Evolutionary conservation across 2,797 vertebrate genomes (phyloP), one percentile per base, ranked within the genome.

Genomic region (Tenualosa thibaudeaui): DNA sequence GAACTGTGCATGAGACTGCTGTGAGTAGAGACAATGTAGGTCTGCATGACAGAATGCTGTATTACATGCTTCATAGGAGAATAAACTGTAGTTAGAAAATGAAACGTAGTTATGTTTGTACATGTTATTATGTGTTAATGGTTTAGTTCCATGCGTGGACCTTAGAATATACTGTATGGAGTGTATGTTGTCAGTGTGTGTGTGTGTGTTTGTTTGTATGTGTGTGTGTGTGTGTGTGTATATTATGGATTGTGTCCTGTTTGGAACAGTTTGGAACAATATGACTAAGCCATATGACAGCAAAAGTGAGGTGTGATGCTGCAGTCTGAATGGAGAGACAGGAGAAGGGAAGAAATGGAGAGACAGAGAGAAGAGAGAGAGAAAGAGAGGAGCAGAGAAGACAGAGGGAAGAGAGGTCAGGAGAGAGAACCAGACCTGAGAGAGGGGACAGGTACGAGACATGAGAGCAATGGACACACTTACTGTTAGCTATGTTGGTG

Each of bases 401-500:
- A 78, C 3, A 43, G 40, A 75, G 51, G 22, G 15, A 50, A 31
- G n/a, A 37, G 1, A 9, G 50, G 50, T 51, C 50, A 6, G 82
- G 81, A 56, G 81, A 60, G 53, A 46, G n/a, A 5, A 51, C 50
- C 50, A 68, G 60, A 62, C 26, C 90, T 91, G 92, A 91, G 82
- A 60, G 62, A 86, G 85, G 89, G 83, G 91, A 31, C 24, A 24
- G 58, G n/a, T 9, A 60, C 37, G 86, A 84, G 90, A 85, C 86
- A 87, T 83, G 89, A 87, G 87, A 90, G 89, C 86, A 78, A 90
- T 87, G 88, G 89, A 86, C 91, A 90, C 93, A 98, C 98, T 98
- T 97, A 99, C 98, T 98, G 95, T 99, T 97, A 94, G 97, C 97
- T 92, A 99, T 97, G 96, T 96, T 97, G 96, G 97, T 96, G 89